phyloP scores from a whole-genome alignment of 1,140 invertebrate species.

The Paraescarpia echinospica region DNA sequence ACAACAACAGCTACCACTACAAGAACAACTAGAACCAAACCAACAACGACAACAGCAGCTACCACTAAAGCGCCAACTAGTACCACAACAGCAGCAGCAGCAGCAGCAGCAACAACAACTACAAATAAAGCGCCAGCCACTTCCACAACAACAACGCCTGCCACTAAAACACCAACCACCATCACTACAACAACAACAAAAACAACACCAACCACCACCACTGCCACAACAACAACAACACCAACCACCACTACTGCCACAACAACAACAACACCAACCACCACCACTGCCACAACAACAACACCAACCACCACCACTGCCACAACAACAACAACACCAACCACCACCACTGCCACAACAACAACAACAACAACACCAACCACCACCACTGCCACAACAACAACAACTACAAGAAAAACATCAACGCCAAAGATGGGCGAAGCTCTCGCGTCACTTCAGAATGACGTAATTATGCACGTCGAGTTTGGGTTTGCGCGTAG shows the following conservation, averaged over 20 bases:
- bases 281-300: neutral
- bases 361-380: neutral
- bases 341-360: neutral
- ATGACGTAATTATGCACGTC: neutral
- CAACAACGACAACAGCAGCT: neutral
- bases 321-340: neutral
- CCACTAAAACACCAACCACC: neutral
- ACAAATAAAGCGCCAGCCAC: too few species aligned
- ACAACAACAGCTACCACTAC: neutral
- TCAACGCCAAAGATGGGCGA: neutral
- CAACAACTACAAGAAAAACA: neutral
- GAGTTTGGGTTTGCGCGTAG: neutral
- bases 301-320: neutral
- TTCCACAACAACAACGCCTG: neutral
- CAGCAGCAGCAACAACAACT: too few species aligned
- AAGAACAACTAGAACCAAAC: neutral
- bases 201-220: neutral
- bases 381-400: neutral
- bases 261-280: neutral
- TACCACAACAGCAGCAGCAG: too few species aligned
- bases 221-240: neutral
- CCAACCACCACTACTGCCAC: neutral
- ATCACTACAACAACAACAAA: neutral
- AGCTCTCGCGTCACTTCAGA: neutral
- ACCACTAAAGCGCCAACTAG: neutral